A percentile compares a stretch with the other conserved stretches of the same genome.
Evolutionary conservation across 2,113 vertebrate genomes (phyloP).

Genomic region (Fregetta grallaria): DNA sequence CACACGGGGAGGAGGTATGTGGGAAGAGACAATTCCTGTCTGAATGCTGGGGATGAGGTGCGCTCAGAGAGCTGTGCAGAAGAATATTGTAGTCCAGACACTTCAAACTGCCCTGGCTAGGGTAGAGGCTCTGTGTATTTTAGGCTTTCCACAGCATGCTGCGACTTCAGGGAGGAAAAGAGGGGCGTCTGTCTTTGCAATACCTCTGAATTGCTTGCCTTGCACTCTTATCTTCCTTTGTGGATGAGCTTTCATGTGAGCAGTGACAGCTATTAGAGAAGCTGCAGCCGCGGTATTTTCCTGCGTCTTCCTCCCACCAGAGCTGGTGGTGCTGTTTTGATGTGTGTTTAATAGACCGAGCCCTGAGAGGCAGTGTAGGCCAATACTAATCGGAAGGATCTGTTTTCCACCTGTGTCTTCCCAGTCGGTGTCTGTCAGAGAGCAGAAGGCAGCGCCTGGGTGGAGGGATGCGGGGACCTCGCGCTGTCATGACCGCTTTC

Average conservation of each 20-base stretch:
- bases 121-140: not conserved
- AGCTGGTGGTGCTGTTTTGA: not conserved
- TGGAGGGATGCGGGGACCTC: not conserved
- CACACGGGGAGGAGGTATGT: not conserved
- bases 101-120: not conserved
- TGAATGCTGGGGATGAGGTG: not conserved
- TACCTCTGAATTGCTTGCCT: conserved; percentile 29
- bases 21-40: not conserved
- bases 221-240: not conserved
- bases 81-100: not conserved
- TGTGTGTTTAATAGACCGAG: not conserved
- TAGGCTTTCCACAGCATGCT: not conserved
- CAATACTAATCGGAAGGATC: not conserved
- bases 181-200: not conserved
- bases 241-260: conserved; percentile 12
- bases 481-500: fast-evolving
- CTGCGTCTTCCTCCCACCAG: not conserved
- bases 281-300: conserved; percentile 35
- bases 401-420: not conserved
- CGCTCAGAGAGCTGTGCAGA: not conserved
- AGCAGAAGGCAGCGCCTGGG: not conserved
- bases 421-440: not conserved
- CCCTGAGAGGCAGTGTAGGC: not conserved
- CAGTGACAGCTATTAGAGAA: conserved; percentile 26
- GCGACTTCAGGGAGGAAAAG: not conserved